Base-by-base conservation (phyloP, 2,888 invertebrate genomes). In the Melanchra persicariae region DNA sequence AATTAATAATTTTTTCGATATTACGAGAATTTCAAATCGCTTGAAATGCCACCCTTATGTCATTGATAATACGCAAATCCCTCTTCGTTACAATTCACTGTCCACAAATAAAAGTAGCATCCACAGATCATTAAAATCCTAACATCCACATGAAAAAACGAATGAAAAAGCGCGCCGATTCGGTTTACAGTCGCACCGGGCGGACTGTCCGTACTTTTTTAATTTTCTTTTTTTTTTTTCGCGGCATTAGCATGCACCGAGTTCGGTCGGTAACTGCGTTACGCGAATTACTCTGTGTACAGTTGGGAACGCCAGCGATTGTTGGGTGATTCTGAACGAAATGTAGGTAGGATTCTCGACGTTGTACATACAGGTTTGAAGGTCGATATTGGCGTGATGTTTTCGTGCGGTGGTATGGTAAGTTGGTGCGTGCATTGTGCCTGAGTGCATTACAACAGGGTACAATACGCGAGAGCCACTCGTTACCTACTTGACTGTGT, bases 401-500 rank as follows among this genome's bases (percentile, higher is more conserved):
- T 73, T 74, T 74, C 1, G 24, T 75, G 68, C 17, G n/a, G 58
- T 70, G 51, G 73, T 76, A 78, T 69, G 58, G 76, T 79, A 69
- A 79, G 79, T 70, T 83, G 70, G 71, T 81, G 81, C 85, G 82
- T 86, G 75, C 79, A 84, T 81, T 85, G 86, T 84, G 82, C 85
- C 65, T 77, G 82, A 83, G 83, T 84, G 91, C 90, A 89, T 89
- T 85, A 86, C 88, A 90, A 87, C 89, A 86, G 87, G 88, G 90
- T 89, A 92, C 90, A 91, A 92, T 92, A 88, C 78, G 91, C 88
- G 90, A 90, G 91, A 91, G 92, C 93, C 93, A 93, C 95, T 94
- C 95, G 95, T 95, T 95, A 93, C 93, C 92, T 93, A 95, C 95
- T 95, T 95, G 95, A 95, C 95, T 95, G 93, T 94, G 92, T 95